These are phyloP conservation scores for Tokudaia muenninki DNA, from an alignment of 2,797 vertebrate genomes.

Conservation along the genomic window DNA sequence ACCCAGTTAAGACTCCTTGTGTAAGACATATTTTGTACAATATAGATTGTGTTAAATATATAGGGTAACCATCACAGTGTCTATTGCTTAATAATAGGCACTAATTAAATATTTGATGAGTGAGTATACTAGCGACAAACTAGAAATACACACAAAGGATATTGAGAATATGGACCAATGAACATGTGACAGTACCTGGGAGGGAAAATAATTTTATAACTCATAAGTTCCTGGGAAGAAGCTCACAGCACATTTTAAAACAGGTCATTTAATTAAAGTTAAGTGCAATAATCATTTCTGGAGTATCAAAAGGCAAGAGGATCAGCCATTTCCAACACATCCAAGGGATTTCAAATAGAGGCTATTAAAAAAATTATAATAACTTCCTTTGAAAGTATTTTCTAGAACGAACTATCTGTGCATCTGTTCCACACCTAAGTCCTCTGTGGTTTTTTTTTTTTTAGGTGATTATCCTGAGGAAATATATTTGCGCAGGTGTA, in stretches of 20 bases:
- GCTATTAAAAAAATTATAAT: not conserved
- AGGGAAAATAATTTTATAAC: not conserved
- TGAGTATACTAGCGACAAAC: not conserved
- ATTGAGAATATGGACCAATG: not conserved
- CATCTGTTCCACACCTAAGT: not conserved
- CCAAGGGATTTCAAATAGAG: not conserved
- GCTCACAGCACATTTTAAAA: not conserved
- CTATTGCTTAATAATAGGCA: not conserved
- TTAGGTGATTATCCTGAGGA: conserved; percentile 13
- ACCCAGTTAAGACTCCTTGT: not conserved
- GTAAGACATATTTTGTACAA: not conserved
- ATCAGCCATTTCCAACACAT: not conserved
- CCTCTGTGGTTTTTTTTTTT: not conserved
- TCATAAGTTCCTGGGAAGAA: not conserved
- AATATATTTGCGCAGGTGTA: not conserved
- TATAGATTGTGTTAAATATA: not conserved
- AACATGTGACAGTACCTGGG: not conserved
- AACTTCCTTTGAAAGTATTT: not conserved
- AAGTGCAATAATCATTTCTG: not conserved
- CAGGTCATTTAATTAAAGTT: not conserved
- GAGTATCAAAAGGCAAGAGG: not conserved
- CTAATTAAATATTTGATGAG: not conserved
- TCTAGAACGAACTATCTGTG: not conserved
- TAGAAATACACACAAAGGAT: not conserved
- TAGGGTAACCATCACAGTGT: not conserved